Base-by-base conservation (phyloP, 2,888 invertebrate species). In the Ochropleura plecta region DNA sequence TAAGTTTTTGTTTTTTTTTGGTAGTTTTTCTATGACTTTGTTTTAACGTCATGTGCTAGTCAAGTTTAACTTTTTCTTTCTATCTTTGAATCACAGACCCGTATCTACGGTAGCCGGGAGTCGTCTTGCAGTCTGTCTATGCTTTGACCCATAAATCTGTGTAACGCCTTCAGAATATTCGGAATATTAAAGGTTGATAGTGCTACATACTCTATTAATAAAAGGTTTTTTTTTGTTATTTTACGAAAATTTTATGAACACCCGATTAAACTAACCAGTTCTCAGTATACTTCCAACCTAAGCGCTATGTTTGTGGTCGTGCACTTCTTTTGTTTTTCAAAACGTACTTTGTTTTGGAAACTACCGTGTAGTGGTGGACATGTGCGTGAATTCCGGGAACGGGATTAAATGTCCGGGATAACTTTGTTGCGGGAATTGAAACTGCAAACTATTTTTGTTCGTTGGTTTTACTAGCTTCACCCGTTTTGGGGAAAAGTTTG, bases 291-390 rank as follows among this genome's bases (percentile, higher is more conserved):
- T 65, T 70, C 60, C 78, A 82, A 74, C 88, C 62, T 86, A 76
- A 82, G 20, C 71, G 59, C 51, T 55, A 42, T 89, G 89, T 89
- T 90, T 88, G 86, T 81, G 77, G 83, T 81, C 78, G 72, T 14
- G 8, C 62, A 76, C 63, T 83, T 82, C 88, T 85, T 88, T 91
- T 91, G 90, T 86, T 90, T 91, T 88, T 67, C 78, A 86, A 89
- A 91, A 88, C 87, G 82, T 83, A 86, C 82, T 84, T 88, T 89
- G 88, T 89, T 90, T 90, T 88, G 69, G 40, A 80, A 85, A 88
- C 86, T 84, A 76, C 74, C 59, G 73, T 78, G 69, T 80, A 83
- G 80, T 66, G 84, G 44, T 80, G 86, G 63, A 71, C 81, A 76
- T 76, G 66, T 79, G 81, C 69, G 76, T 75, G 76, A 72, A 65